Base-by-base conservation (phyloP, 2,113 vertebrate species). In the Ornithorhynchus anatinus region DNA sequence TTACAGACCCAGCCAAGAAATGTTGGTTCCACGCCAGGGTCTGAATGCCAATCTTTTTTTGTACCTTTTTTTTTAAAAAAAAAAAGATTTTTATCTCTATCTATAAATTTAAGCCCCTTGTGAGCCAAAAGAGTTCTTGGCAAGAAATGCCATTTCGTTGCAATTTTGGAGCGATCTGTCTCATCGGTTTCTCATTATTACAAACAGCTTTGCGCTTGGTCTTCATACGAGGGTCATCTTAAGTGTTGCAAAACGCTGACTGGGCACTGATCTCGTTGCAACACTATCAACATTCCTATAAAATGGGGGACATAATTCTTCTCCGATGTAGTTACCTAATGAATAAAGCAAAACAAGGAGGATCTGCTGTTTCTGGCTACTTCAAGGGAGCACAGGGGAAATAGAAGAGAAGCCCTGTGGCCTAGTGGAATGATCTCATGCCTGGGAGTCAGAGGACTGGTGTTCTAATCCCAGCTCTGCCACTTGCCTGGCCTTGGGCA, bases 1-100 rank as follows among this genome's bases (percentile, higher is more conserved):
- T 72, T 72, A 61, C 16, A 44, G 32, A 72, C 3, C 29, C n/a
- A 22, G 79, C 66, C 72, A 84, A 82, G 39, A 89, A 84, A 66
- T 33, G 37, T 52, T 65, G 37, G 36, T 43, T 31, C 22, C 40
- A 37, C 47, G 54, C 33, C 57, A 86, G 48, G 50, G 16, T 73
- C 73, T 63, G n/a, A 74, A 8, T 10, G 64, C 54, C 75, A 87
- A 69, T 43, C 20, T 71, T 65, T 78, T 57, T 66, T 75, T n/a
- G n/a, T 79, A 45, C n/a, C 58, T 79, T 73, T 40, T 6, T 6
- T 67, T 71, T 72, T 59, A 61, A 60, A 61, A 79, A 79, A 39
- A n/a, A n/a, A n/a, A n/a, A n/a, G n/a, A n/a, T n/a, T 50, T 80
- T 61, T 82, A 74, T 50, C 37, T 69, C 42, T 52, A 69, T 36